Base-by-base conservation (phyloP, 2,113 vertebrate genomes). In the Cololabis saira region DNA sequence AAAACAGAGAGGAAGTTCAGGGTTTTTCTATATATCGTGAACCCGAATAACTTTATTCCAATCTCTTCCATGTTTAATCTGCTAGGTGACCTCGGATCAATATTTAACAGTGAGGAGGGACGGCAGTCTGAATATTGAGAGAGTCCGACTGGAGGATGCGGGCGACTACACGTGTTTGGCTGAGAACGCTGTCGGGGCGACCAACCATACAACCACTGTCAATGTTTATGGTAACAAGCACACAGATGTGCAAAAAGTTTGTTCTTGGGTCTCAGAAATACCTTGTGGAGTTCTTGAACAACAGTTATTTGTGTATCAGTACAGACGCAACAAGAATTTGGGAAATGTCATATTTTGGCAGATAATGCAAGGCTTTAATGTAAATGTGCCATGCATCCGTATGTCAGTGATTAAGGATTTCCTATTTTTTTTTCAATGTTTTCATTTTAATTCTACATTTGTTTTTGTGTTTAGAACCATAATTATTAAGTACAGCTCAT, bases 61-160 rank as follows among this genome's bases (percentile, higher is more conserved):
- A 19, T 6, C 1, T 16, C 1, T 45, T 17, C 16, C 11, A 69
- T 13, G 22, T 48, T 4, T 1, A 17, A 41, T 57, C 16, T 71
- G 65, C 74, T 87, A 99, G 97, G 86, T 99, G 88, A 91, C 92
- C 40, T 93, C 95, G 47, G 95, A 88, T 61, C 93, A 96, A 3
- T 97, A 98, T 16, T 22, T 96, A 55, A 95, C 84, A 0, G 75
- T 98, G 27, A 93, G 95, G 50, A 93, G 89, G 10, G 98, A 99
- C 2, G 95, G 96, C 12, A 99, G 96, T 80, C 92, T 99, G 61
- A 96, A 99, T 55, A 94, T 99, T 12, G 97, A 99, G 74, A 89
- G 95, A 50, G 91, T 95, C 19, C 92, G 87, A 14, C 85, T 98
- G 79, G 94, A 95, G 50, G 95, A 99, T 2, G 91, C 83, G 0